Percentiles rank a stretch among this genome's conserved stretches.
Evolutionary conservation across 2,797 vertebrate species (phyloP).

Genomic region (Arnoldichthys spilopterus): DNA sequence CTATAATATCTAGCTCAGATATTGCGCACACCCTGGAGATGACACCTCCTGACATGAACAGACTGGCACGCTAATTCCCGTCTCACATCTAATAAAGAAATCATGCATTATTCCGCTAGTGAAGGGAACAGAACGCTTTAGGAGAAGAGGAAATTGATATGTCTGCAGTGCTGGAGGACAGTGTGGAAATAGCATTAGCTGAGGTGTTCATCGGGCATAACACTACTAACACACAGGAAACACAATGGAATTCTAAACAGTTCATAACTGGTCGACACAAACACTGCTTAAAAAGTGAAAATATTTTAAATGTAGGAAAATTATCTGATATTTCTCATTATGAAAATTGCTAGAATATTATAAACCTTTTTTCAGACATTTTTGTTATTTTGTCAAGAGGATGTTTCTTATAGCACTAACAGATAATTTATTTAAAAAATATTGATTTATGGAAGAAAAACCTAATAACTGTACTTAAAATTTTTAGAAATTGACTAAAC

Average conservation of each 20-base stretch:
- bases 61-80: conserved; percentile 25
- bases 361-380: no score
- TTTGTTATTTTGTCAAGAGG: background rate
- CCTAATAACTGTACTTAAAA: no score
- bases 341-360: background rate
- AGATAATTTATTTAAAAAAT: no score
- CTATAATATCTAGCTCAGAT: conserved; percentile 29
- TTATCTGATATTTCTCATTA: background rate
- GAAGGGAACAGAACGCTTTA: background rate
- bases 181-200: conserved; percentile 27
- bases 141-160: conserved; percentile 19
- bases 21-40: conserved; percentile 17
- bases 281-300: background rate
- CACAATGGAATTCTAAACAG: conserved; percentile 33
- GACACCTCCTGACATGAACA: conserved; percentile 16
- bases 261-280: background rate
- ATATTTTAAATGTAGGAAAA: background rate
- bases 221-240: background rate
- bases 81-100: conserved; percentile 22
- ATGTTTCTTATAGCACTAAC: no score
- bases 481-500: no score
- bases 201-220: conserved; percentile 11
- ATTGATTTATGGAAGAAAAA: no score
- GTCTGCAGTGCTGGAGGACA: conserved; percentile 14
- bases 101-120: background rate